These are phyloP conservation scores for Notoglanidium macrostoma DNA, from an alignment of 2,797 vertebrate genomes.

Conservation along the genomic window DNA sequence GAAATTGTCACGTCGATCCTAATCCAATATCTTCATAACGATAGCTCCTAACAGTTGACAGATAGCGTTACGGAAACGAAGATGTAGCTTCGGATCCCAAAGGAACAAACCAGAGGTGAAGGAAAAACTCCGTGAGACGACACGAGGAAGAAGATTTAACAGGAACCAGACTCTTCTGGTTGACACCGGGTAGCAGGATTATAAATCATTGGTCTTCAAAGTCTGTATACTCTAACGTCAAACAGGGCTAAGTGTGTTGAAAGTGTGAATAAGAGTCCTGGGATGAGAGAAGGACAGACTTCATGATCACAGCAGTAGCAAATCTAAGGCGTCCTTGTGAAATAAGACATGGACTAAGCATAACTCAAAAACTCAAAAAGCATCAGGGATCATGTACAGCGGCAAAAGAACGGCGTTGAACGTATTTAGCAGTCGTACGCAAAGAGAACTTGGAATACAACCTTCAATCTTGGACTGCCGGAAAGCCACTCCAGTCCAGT, in stretches of 20 bases:
- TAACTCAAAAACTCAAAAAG: background rate
- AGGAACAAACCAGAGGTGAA: background rate
- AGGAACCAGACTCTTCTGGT: background rate
- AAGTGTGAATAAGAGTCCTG: background rate
- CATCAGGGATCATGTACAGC: background rate
- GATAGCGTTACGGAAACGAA: background rate
- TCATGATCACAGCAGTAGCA: background rate
- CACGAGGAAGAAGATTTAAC: background rate
- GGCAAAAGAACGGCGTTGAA: background rate
- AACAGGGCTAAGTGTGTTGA: background rate
- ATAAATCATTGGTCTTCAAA: constrained; percentile 1
- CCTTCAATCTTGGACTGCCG: background rate
- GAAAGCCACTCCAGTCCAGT: background rate
- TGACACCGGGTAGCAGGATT: background rate
- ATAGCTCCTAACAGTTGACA: background rate
- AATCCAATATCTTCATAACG: background rate
- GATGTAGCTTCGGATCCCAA: background rate
- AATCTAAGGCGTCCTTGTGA: background rate
- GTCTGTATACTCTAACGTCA: background rate
- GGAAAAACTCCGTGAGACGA: background rate
- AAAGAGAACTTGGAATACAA: background rate
- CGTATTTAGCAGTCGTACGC: background rate
- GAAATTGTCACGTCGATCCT: background rate
- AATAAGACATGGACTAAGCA: background rate
- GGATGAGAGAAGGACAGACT: background rate